These are phyloP conservation scores for Acanthopleura granulata DNA, from an alignment of 2,888 invertebrate genomes.

Conservation along the genomic window DNA sequence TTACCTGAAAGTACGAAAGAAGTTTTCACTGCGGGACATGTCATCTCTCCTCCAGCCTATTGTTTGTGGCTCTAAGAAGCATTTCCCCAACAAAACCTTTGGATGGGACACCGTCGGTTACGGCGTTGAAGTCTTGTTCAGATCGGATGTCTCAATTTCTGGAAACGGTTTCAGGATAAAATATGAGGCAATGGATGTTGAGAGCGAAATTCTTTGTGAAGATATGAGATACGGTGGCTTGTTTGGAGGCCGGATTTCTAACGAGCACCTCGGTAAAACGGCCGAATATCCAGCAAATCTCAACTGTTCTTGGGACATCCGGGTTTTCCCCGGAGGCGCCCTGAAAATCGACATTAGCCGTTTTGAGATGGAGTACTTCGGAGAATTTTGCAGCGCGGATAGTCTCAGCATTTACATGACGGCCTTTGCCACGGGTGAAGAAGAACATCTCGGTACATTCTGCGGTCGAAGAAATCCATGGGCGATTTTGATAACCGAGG, in stretches of 20 bases:
- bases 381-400: background rate
- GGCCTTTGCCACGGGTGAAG: background rate
- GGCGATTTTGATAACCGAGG: background rate
- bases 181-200: background rate
- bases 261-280: background rate
- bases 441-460: background rate
- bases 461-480: slow-evolving; percentile 4
- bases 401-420: background rate
- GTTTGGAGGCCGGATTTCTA: background rate
- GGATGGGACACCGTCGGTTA: background rate
- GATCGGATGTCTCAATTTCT: background rate
- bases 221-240: background rate
- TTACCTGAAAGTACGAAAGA: background rate
- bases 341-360: background rate
- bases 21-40: background rate
- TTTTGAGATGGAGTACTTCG: background rate
- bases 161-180: background rate
- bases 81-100: background rate
- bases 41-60: background rate
- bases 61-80: background rate
- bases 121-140: background rate
- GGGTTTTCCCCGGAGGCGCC: background rate
- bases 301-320: background rate
- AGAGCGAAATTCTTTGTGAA: background rate
- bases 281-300: background rate